Conservation (phyloP, 1,140 invertebrate species). For the Drosophila auraria region DNA sequence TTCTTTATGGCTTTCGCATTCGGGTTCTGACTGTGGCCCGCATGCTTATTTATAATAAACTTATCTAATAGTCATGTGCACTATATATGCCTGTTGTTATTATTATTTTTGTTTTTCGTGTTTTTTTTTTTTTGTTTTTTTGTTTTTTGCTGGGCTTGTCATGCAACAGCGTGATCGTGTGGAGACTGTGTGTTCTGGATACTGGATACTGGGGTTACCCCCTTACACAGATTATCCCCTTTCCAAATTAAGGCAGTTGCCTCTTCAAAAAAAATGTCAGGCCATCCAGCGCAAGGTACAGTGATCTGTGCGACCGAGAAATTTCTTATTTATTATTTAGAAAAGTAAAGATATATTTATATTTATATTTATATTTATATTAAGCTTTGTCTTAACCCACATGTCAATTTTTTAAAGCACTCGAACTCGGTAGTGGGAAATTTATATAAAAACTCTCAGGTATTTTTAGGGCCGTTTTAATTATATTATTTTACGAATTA, state of each 20-base stretch:
- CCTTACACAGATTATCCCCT: conserved; percentile 13
- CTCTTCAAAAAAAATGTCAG: conserved; percentile 50
- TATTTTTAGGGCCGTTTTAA: too few relatives aligned
- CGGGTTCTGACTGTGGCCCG: conserved; percentile 32
- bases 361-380: not conserved
- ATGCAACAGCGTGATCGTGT: conserved; percentile 40
- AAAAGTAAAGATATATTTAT: not conserved
- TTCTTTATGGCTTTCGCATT: conserved; percentile 63
- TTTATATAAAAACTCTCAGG: too few relatives aligned
- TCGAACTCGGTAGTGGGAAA: too few relatives aligned
- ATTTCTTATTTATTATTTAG: not conserved
- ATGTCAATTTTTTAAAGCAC: too few relatives aligned
- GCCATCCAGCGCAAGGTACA: conserved; percentile 19
- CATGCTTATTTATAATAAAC: conserved; percentile 74
- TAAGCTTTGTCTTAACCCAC: too few relatives aligned
- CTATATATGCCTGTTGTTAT: conserved; percentile 9
- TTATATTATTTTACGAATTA: too few relatives aligned
- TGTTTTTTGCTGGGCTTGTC: conserved; percentile 28
- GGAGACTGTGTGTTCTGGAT: not conserved
- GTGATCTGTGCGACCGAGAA: not conserved
- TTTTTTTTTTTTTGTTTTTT: conserved; percentile 18
- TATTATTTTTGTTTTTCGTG: conserved; percentile 2
- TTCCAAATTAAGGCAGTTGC: conserved; percentile 7
- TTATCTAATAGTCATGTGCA: conserved; percentile 76
- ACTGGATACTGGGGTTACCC: conserved; percentile 9